These are phyloP conservation scores for Bellardia pandia DNA, from an alignment of 2,888 invertebrate genomes.

Conservation along the genomic window DNA sequence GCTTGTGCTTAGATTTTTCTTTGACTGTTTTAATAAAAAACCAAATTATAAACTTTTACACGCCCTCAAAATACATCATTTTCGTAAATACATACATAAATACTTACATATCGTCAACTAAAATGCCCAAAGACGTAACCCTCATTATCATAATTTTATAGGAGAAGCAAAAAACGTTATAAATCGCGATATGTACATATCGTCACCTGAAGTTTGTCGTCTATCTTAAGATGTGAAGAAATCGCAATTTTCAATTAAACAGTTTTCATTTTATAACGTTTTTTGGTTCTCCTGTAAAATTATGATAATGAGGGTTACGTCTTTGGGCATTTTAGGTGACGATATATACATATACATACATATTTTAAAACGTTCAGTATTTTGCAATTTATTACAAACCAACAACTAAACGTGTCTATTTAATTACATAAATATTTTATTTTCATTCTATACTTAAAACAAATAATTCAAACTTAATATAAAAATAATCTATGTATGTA, in stretches of 20 bases:
- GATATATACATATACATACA: background rate
- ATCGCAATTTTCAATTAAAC: too few relatives aligned
- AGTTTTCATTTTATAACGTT: too few relatives aligned
- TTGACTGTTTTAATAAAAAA: slow-evolving; percentile 25
- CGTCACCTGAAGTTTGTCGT: too few relatives aligned
- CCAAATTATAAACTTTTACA: background rate
- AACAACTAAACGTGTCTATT: slow-evolving; percentile 41
- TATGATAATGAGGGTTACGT: too few relatives aligned
- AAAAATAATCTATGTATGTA: slow-evolving; percentile 7
- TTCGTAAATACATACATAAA: slow-evolving; percentile 10
- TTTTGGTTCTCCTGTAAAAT: too few relatives aligned
- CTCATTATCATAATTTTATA: too few relatives aligned
- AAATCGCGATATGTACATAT: too few relatives aligned
- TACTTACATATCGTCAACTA: background rate
- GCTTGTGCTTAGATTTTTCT: slow-evolving; percentile 13
- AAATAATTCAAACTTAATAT: background rate
- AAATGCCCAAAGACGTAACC: too few relatives aligned
- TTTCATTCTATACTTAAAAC: slow-evolving; percentile 35
- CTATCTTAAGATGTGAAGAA: too few relatives aligned
- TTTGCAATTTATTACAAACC: slow-evolving; percentile 38
- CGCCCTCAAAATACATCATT: background rate
- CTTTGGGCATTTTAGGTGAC: too few relatives aligned
- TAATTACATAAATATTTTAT: slow-evolving; percentile 16
- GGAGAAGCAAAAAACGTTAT: too few relatives aligned
- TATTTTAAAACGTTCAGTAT: slow-evolving; percentile 48